Percentiles rank a stretch among this genome's conserved stretches.
Conservation (phyloP, 2,888 invertebrate genomes). For the Drosophila suboccidentalis region DNA sequence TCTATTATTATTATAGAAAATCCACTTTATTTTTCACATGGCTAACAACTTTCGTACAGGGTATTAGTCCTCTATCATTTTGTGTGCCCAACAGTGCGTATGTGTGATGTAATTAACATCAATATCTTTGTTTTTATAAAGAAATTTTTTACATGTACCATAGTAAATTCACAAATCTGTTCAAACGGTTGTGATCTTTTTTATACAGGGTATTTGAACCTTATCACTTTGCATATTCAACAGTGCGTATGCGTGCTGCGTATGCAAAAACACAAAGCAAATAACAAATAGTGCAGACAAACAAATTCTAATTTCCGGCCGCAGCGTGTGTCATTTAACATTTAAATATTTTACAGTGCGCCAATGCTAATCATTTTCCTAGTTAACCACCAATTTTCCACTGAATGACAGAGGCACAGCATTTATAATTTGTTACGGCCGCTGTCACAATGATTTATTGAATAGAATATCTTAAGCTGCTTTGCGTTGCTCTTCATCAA, state of each 20-base stretch:
- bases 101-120: no score
- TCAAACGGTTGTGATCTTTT: not conserved
- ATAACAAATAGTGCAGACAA: conserved; percentile 20
- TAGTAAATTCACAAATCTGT: not conserved
- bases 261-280: conserved; percentile 5
- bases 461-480: conserved; percentile 67
- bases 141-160: not conserved
- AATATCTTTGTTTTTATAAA: not conserved
- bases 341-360: conserved; percentile 52
- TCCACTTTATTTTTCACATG: no score
- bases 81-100: not conserved
- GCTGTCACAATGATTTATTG: conserved; percentile 40
- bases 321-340: conserved; percentile 44
- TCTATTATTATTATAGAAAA: not conserved
- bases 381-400: conserved; percentile 53
- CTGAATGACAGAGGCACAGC: conserved; percentile 32
- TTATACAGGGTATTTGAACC: not conserved
- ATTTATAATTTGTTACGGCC: conserved; percentile 23
- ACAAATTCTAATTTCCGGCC: conserved; percentile 68
- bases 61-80: no score
- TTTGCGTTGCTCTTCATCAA: conserved; percentile 44
- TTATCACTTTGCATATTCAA: conserved; percentile 17
- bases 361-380: conserved; percentile 39
- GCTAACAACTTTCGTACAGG: no score
- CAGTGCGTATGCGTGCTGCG: conserved; percentile 46